These are phyloP conservation scores for Holothuria leucospilota DNA, from an alignment of 53 echinoderm and acorn worm genomes.

Conservation along the genomic window DNA sequence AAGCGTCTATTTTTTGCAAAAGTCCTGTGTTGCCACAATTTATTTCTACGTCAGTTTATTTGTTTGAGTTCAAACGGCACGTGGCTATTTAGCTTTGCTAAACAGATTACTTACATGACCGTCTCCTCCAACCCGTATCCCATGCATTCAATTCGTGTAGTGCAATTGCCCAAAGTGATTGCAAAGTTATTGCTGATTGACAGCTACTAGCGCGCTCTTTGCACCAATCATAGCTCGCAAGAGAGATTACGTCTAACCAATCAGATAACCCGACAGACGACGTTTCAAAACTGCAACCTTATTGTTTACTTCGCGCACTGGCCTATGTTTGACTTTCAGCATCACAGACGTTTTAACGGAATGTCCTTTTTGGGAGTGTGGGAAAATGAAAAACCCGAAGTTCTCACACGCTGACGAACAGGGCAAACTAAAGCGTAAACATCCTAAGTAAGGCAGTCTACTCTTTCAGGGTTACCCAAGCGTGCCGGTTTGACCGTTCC, in stretches of 20 bases:
- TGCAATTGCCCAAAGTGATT: constrained; percentile 36
- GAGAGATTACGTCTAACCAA: constrained; percentile 27
- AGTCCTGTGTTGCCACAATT: constrained; percentile 16
- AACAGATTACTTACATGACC: constrained; percentile 28
- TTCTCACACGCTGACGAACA: constrained; percentile 60
- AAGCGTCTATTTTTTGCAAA: constrained; percentile 17
- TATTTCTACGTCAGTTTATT: constrained; percentile 29
- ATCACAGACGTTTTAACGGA: constrained; percentile 22
- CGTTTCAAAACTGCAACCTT: constrained; percentile 8
- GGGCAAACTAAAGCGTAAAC: constrained; percentile 48
- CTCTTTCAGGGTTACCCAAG: constrained; percentile 35
- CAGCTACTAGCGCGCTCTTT: constrained; percentile 9
- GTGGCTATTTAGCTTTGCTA: constrained; percentile 17
- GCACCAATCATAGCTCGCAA: constrained; percentile 18
- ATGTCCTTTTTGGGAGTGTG: constrained; percentile 68
- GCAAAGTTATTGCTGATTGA: constrained; percentile 38
- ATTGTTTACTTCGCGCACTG: constrained; percentile 40
- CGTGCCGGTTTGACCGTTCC: constrained; percentile 33
- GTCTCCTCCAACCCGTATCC: constrained; percentile 12
- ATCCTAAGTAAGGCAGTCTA: constrained; percentile 9
- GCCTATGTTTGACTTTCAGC: constrained; percentile 43
- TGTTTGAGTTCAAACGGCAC: constrained; percentile 44
- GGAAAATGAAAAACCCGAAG: constrained; percentile 55
- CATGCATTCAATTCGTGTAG: constrained; percentile 34
- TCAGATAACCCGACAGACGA: neutral